A percentile compares a stretch with the other conserved stretches of the same genome.
phyloP scores from a whole-genome alignment of 2,797 vertebrate genomes.

The Anas georgica region DNA sequence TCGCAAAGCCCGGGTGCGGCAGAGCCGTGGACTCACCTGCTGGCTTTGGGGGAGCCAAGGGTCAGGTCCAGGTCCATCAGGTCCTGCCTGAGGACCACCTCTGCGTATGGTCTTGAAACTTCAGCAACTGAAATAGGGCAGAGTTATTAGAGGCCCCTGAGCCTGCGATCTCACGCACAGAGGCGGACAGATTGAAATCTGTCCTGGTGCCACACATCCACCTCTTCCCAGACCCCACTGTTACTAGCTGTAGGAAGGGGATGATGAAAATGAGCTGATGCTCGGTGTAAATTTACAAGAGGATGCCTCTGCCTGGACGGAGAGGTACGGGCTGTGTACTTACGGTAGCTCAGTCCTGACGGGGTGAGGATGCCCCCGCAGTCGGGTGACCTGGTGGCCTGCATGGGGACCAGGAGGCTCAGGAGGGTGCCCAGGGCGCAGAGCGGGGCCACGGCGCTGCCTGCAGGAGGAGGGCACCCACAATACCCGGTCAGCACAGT shows the following conservation, averaged over 20 bases:
- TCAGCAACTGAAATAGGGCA: constrained; percentile 37
- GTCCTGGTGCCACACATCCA: fast-evolving
- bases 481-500: fast-evolving
- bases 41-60: neutral
- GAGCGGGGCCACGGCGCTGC: fast-evolving
- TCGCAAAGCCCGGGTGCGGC: neutral
- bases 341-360: constrained; percentile 25
- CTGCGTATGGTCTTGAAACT: constrained; percentile 13
- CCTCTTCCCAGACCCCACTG: fast-evolving
- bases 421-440: neutral
- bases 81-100: constrained; percentile 14
- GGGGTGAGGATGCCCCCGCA: constrained; percentile 39
- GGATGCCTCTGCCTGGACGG: fast-evolving
- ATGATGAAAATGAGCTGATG: fast-evolving
- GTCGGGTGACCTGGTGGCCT: neutral
- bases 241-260: neutral
- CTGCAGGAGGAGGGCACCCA: neutral
- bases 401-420: neutral
- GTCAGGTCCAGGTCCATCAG: neutral
- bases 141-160: neutral
- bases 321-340: neutral
- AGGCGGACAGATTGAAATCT: neutral
- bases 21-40: neutral
- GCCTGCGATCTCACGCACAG: neutral
- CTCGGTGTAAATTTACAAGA: fast-evolving